These are phyloP conservation scores for Piprites chloris DNA, from an alignment of 2,113 vertebrate species.

Conservation along the genomic window DNA sequence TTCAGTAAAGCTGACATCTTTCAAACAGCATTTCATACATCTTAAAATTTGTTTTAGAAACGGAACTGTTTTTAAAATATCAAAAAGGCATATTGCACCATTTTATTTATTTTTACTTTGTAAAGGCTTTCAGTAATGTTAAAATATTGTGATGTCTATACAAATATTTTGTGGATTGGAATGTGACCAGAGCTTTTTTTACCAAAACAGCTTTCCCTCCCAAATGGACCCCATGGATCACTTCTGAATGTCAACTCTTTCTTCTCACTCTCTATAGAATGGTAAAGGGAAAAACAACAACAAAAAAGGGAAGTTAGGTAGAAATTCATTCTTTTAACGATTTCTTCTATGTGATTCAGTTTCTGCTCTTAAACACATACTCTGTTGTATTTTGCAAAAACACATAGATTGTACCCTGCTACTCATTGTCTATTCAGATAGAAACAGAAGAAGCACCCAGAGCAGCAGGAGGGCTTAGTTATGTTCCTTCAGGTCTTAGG, in stretches of 20 bases:
- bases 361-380: not conserved
- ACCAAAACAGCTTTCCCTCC: not conserved
- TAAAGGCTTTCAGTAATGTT: not conserved
- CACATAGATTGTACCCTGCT: not conserved
- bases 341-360: not conserved
- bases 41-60: slow-evolving; percentile 4
- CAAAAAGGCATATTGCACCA: not conserved
- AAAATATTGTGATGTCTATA: not conserved
- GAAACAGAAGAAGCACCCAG: not conserved
- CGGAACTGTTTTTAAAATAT: not conserved
- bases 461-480: not conserved
- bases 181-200: not conserved
- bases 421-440: not conserved
- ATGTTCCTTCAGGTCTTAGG: not conserved
- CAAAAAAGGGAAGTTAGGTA: not conserved
- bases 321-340: not conserved
- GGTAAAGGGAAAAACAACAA: not conserved
- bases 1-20: not conserved
- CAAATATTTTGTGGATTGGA: not conserved
- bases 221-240: not conserved
- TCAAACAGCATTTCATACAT: not conserved
- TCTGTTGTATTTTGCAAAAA: not conserved
- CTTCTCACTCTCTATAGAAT: not conserved
- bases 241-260: not conserved
- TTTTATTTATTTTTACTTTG: slow-evolving; percentile 24